Evolutionary conservation across 2,113 vertebrate species (phyloP).

Genomic region (Corydoras sp.): DNA sequence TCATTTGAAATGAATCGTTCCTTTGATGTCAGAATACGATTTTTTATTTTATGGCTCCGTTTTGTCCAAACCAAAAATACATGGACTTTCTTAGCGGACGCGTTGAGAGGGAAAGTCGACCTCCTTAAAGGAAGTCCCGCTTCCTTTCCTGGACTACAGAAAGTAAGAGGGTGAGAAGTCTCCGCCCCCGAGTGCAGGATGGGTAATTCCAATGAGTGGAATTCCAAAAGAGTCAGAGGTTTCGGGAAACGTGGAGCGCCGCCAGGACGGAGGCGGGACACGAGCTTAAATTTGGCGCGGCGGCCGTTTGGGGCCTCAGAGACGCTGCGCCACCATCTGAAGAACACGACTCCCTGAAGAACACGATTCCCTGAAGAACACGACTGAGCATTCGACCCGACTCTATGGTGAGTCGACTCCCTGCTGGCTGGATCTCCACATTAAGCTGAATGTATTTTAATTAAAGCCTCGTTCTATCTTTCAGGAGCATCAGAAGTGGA

Average conservation of each 20-base stretch:
- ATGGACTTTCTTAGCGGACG: too few species aligned
- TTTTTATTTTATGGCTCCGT: too few species aligned
- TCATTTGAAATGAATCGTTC: too few species aligned
- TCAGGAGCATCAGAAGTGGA: constrained; percentile 22
- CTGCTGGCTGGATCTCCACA: background rate
- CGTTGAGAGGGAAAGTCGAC: too few species aligned
- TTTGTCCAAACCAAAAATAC: too few species aligned
- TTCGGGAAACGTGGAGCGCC: constrained; percentile 44
- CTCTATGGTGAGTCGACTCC: constrained; percentile 54
- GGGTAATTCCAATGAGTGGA: constrained; percentile 50
- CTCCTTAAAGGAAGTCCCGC: background rate
- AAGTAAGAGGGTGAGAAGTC: constrained; percentile 11
- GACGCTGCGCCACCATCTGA: background rate
- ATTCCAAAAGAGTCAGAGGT: constrained; percentile 21
- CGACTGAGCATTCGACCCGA: background rate
- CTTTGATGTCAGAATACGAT: too few species aligned
- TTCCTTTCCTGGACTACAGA: background rate
- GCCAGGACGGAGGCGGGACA: background rate
- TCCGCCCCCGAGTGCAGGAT: background rate
- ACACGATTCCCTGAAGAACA: background rate
- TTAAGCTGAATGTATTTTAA: background rate
- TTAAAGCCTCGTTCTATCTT: background rate
- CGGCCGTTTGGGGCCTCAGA: constrained; percentile 6
- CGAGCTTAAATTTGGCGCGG: constrained; percentile 34
- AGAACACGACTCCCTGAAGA: background rate